Evolutionary conservation across 2,113 vertebrate species (phyloP).

Genomic region (Gobio gobio): DNA sequence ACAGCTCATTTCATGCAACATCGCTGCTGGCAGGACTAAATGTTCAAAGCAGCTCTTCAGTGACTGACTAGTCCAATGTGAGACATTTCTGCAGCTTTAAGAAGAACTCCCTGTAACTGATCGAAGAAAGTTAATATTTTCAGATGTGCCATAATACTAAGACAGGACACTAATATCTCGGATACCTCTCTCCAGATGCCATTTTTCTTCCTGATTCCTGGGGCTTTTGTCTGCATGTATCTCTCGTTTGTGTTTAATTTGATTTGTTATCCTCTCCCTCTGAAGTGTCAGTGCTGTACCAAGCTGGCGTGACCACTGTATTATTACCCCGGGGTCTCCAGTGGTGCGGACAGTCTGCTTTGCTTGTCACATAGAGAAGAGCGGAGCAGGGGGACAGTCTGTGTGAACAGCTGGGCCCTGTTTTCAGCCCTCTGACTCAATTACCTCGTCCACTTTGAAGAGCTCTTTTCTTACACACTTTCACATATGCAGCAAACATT

Average conservation of each 20-base stretch:
- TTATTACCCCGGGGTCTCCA: slow-evolving; percentile 69
- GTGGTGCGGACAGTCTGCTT: slow-evolving; percentile 60
- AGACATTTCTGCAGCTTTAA: not conserved
- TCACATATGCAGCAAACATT: slow-evolving; percentile 72
- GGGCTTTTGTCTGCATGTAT: slow-evolving; percentile 22
- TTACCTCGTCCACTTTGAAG: slow-evolving; percentile 75
- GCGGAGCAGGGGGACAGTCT: slow-evolving; percentile 63
- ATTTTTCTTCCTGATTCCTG: slow-evolving; percentile 27
- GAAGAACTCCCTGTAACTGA: slow-evolving; percentile 35
- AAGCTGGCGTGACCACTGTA: slow-evolving; percentile 67
- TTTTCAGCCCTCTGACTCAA: slow-evolving; percentile 73
- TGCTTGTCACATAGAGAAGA: slow-evolving; percentile 63
- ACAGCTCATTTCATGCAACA: not conserved
- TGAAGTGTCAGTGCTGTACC: slow-evolving; percentile 61
- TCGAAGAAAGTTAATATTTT: slow-evolving; percentile 34
- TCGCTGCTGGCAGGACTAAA: not conserved
- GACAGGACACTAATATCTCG: slow-evolving; percentile 33
- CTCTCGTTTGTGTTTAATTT: slow-evolving; percentile 50
- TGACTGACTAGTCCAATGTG: not conserved
- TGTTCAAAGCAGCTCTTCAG: slow-evolving; percentile 16
- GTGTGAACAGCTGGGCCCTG: slow-evolving; percentile 78
- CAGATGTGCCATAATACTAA: slow-evolving; percentile 18
- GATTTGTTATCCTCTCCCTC: slow-evolving; percentile 57
- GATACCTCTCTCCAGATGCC: slow-evolving; percentile 22
- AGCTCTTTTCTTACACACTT: slow-evolving; percentile 73